Evolutionary conservation across 2,888 invertebrate species (phyloP).

Genomic region (Ophioninae sp.): DNA sequence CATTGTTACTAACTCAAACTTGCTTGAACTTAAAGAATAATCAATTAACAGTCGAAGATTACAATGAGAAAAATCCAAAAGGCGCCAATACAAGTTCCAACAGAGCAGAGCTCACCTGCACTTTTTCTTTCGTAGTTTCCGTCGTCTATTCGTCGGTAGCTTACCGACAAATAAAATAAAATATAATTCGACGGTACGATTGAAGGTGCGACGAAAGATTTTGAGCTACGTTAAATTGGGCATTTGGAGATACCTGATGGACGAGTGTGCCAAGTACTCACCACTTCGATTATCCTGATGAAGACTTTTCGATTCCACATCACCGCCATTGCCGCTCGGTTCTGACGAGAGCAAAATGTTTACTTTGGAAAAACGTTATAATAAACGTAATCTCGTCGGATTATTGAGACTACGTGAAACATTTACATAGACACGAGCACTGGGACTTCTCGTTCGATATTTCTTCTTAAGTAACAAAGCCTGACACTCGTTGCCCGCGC

Average conservation of each 20-base stretch:
- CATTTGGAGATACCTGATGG: neutral
- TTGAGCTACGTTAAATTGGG: no score
- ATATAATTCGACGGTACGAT: no score
- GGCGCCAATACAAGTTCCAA: no score
- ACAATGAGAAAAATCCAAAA: no score
- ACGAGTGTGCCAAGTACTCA: conserved; percentile 65
- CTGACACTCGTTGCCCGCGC: conserved; percentile 4
- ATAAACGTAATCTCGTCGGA: neutral
- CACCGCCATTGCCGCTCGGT: conserved; percentile 61
- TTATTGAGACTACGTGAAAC: neutral
- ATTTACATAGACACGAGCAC: neutral
- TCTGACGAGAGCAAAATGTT: neutral
- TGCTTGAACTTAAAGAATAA: no score
- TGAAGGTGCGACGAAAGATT: no score
- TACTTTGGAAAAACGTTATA: neutral
- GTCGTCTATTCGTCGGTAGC: no score
- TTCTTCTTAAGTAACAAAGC: neutral
- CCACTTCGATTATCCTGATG: conserved; percentile 79
- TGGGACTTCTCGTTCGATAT: neutral
- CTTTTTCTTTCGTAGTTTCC: no score
- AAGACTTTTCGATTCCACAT: conserved; percentile 80
- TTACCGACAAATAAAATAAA: no score
- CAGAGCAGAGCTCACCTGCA: no score
- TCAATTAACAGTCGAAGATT: no score
- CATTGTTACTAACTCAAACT: no score